Percentiles rank a stretch among this genome's conserved stretches.
Evolutionary conservation across 2,888 invertebrate genomes (phyloP).

Genomic region (Noctua janthina): DNA sequence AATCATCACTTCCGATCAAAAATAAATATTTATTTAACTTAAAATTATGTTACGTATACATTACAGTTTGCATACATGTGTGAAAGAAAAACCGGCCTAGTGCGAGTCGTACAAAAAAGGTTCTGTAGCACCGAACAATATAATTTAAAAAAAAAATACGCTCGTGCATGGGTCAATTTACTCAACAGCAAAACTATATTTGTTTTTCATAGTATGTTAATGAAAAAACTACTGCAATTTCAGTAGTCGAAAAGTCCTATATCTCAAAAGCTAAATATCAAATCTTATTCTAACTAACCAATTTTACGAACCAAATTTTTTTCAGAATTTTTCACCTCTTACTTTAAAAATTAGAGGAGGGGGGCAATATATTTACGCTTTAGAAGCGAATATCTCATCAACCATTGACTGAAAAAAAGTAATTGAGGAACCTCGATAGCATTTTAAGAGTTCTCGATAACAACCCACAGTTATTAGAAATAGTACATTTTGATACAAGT

Average conservation of each 20-base stretch:
- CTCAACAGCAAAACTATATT: not conserved
- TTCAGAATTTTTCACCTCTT: not conserved
- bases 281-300: not conserved
- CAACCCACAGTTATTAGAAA: not conserved
- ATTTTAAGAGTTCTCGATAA: not conserved
- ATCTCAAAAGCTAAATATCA: not conserved
- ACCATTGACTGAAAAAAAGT: not conserved
- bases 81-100: not conserved
- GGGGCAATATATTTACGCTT: not conserved
- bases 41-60: constrained; percentile 10
- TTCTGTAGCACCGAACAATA: not conserved
- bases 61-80: constrained; percentile 11
- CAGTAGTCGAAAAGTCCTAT: not conserved
- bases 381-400: not conserved
- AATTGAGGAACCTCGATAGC: not conserved
- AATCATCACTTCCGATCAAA: constrained; percentile 24
- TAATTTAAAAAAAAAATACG: not conserved
- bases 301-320: not conserved
- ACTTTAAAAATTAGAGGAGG: not conserved
- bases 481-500: not conserved
- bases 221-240: not conserved
- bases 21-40: constrained; percentile 25
- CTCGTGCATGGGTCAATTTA: not conserved
- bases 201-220: not conserved
- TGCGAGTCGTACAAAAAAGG: not conserved